Percentiles rank a stretch among this genome's conserved stretches.
phyloP scores from a whole-genome alignment of 2,888 invertebrate species.

The Nysson spinosus region DNA sequence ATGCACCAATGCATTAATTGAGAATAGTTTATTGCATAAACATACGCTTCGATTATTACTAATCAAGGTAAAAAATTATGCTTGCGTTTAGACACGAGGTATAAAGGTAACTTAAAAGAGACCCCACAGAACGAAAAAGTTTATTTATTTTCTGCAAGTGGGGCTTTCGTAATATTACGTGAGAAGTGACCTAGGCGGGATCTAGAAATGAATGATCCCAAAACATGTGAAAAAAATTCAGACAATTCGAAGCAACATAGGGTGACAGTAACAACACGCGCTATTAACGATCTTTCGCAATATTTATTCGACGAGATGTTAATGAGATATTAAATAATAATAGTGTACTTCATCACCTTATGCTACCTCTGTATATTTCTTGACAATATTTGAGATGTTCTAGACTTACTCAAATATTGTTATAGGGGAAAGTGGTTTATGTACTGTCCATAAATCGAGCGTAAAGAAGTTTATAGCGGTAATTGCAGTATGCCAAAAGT shows the following conservation, averaged over 20 bases:
- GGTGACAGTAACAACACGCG: slow-evolving; percentile 74
- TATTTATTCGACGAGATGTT: background rate
- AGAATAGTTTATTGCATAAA: slow-evolving; percentile 70
- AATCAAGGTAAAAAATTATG: slow-evolving; percentile 36
- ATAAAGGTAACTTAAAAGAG: slow-evolving; percentile 55
- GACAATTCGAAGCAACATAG: slow-evolving; percentile 74
- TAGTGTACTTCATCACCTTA: slow-evolving; percentile 65
- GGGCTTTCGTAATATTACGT: slow-evolving; percentile 48
- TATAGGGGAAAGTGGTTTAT: slow-evolving; percentile 42
- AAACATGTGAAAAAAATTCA: slow-evolving; percentile 71
- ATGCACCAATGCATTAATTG: slow-evolving; percentile 71
- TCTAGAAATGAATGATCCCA: slow-evolving; percentile 75
- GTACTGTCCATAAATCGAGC: slow-evolving; percentile 34
- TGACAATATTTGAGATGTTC: slow-evolving; percentile 48
- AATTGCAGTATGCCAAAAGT: too few relatives aligned
- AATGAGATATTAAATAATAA: background rate
- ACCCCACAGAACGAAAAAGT: slow-evolving; percentile 64
- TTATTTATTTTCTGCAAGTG: slow-evolving; percentile 62
- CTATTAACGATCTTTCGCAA: background rate
- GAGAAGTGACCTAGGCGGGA: slow-evolving; percentile 65
- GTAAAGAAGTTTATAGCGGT: slow-evolving; percentile 19
- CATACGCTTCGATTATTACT: slow-evolving; percentile 50
- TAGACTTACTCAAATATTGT: slow-evolving; percentile 52
- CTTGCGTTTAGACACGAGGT: slow-evolving; percentile 42
- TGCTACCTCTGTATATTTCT: slow-evolving; percentile 68